Conservation (phyloP, 2,113 vertebrate genomes). For the Corapipo altera region DNA sequence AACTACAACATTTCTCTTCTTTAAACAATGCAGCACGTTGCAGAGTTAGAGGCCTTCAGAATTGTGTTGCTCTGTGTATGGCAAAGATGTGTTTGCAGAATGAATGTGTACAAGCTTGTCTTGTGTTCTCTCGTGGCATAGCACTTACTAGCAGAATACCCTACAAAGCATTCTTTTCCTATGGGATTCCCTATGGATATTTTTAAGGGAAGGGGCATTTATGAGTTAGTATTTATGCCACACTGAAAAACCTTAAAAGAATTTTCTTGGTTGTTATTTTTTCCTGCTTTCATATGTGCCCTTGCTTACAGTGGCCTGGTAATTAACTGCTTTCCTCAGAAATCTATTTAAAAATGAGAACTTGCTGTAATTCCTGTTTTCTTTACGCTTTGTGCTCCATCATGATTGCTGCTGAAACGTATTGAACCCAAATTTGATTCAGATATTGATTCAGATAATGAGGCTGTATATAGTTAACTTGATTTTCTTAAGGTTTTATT, state of each 20-base stretch:
- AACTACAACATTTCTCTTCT: not conserved
- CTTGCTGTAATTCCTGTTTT: not conserved
- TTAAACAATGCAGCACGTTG: conserved; percentile 49
- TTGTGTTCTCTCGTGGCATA: not conserved
- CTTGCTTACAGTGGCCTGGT: not conserved
- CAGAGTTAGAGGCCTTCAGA: conserved; percentile 9
- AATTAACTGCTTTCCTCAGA: not conserved
- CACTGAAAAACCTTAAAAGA: not conserved
- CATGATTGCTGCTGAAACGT: not conserved
- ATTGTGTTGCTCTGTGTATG: not conserved
- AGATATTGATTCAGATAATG: not conserved
- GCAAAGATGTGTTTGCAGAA: not conserved
- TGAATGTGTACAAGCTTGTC: not conserved
- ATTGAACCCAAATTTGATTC: not conserved
- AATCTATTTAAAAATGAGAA: not conserved
- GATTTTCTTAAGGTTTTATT: not conserved
- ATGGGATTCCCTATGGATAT: not conserved
- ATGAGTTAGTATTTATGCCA: not conserved
- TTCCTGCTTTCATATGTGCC: not conserved
- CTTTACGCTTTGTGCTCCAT: not conserved
- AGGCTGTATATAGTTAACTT: not conserved
- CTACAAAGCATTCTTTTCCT: not conserved
- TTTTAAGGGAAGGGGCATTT: not conserved
- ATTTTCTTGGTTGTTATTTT: not conserved
- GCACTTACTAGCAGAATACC: not conserved